Percentiles rank a stretch among this genome's conserved stretches.
Conservation (phyloP, 2,888 invertebrate species). For the Frankliniella intonsa region DNA sequence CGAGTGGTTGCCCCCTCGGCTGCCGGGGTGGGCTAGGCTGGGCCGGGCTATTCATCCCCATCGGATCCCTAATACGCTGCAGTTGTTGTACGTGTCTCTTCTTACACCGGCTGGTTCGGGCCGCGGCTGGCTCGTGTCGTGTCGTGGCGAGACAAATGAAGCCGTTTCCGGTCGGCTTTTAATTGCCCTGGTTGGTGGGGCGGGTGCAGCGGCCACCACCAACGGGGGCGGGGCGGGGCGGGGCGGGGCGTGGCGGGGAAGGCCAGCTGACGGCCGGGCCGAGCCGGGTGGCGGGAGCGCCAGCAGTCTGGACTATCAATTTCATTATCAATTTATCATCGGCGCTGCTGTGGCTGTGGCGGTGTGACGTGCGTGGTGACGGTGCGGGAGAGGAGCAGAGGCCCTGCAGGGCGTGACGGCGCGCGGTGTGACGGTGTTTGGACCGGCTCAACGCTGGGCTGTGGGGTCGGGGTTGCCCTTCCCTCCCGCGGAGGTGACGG, state of each 20-base stretch:
- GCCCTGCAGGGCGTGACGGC: too few species aligned
- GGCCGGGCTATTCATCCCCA: not conserved
- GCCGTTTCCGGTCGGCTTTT: not conserved
- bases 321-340: slow-evolving; percentile 21
- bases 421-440: too few species aligned
- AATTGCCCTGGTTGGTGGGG: not conserved
- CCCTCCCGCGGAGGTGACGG: too few species aligned
- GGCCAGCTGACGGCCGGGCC: not conserved
- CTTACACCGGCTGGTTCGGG: not conserved
- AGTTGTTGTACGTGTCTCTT: not conserved
- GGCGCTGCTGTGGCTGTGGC: not conserved
- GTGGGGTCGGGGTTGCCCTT: too few species aligned
- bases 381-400: not conserved
- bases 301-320: slow-evolving; percentile 4
- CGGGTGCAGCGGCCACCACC: not conserved
- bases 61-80: not conserved
- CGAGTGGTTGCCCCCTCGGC: too few species aligned
- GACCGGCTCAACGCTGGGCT: too few species aligned
- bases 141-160: not conserved
- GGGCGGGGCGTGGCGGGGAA: not conserved
- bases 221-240: not conserved
- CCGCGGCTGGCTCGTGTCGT: not conserved
- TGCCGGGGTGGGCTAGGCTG: too few species aligned
- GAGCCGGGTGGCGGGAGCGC: too few species aligned
- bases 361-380: too few species aligned